Base-by-base conservation (phyloP, 2,888 invertebrate genomes). In the Drosophila atripex region DNA sequence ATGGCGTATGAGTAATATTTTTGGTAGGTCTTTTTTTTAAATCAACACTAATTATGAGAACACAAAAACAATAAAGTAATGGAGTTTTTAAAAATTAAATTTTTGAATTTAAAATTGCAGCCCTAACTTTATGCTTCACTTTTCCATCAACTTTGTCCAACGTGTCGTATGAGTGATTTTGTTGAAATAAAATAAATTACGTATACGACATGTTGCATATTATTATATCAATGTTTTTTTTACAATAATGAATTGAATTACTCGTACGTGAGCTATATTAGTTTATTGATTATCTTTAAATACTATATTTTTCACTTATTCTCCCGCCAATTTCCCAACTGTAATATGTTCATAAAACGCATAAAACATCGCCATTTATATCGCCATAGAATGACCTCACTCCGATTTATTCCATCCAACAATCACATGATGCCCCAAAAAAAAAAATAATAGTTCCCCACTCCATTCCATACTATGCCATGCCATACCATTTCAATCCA, bases 371-470 rank as follows among this genome's bases (percentile, higher is more conserved):
- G 52, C 53, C 38, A 12, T 18, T 53, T 3, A 28, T 38, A n/a
- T 30, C n/a, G n/a, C n/a, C n/a, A 38, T 4, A 12, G 45, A 65
- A 54, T 66, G 64, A 66, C 30, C 68, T 65, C 68, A 65, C 68
- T 21, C 39, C 66, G 46, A 46, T 65, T 64, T 46, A 53, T 65
- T 64, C 45, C 66, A n/a, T 35, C 14, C 64, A 14, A 23, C 71
- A 45, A 53, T 69, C 80, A 86, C 80, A 86, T 80, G 87, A 76
- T 84, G 56, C 43, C 56, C 49, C 30, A 11, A 47, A 7, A 11
- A n/a, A n/a, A 41, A 18, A 39, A 14, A 23, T 25, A 21, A 47
- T 41, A 32, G 63, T 61, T 70, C 49, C 60, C 71, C 71, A 14
- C 43, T 9, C 23, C 28, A 11, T 3, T 32, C n/a, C 32, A 32